These are phyloP conservation scores for Lingula anatina DNA, from an alignment of 2,888 invertebrate genomes.

Conservation along the genomic window DNA sequence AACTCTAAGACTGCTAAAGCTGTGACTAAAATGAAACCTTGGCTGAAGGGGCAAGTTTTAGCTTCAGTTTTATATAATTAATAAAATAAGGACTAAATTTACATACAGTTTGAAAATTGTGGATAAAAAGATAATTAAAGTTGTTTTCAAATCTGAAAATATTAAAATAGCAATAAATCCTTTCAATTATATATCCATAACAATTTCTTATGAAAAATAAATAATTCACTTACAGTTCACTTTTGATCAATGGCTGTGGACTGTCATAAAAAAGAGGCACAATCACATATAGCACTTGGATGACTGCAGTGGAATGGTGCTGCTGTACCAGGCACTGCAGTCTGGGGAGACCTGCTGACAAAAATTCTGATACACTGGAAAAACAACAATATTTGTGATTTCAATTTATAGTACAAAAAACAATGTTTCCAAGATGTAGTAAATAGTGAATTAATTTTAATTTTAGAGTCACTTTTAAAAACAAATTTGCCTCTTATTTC, in stretches of 20 bases:
- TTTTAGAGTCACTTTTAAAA: not conserved
- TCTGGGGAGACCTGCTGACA: constrained; percentile 33
- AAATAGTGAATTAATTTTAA: not conserved
- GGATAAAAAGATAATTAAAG: too few species aligned
- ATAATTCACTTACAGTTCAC: constrained; percentile 61
- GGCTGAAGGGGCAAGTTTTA: not conserved
- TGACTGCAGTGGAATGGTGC: constrained; percentile 50
- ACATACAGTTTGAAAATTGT: too few species aligned
- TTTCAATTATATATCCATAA: too few species aligned
- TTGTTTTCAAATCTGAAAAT: too few species aligned
- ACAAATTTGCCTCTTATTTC: not conserved
- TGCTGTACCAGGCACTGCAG: constrained; percentile 30
- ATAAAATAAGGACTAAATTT: constrained; percentile 3
- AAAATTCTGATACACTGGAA: too few species aligned
- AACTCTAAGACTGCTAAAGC: not conserved
- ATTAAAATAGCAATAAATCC: too few species aligned
- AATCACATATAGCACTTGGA: constrained; percentile 59
- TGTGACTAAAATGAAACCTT: not conserved
- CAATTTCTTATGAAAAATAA: too few species aligned
- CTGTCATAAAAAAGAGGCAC: constrained; percentile 67
- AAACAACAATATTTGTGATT: too few species aligned
- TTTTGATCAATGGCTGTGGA: constrained; percentile 58
- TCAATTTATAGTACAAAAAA: constrained; percentile 28
- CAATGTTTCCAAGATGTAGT: not conserved
- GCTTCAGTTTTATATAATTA: not conserved